Evolutionary conservation across 2,113 vertebrate species (phyloP), one percentile per base, ranked within the genome.

Genomic region (Condylura cristata): DNA sequence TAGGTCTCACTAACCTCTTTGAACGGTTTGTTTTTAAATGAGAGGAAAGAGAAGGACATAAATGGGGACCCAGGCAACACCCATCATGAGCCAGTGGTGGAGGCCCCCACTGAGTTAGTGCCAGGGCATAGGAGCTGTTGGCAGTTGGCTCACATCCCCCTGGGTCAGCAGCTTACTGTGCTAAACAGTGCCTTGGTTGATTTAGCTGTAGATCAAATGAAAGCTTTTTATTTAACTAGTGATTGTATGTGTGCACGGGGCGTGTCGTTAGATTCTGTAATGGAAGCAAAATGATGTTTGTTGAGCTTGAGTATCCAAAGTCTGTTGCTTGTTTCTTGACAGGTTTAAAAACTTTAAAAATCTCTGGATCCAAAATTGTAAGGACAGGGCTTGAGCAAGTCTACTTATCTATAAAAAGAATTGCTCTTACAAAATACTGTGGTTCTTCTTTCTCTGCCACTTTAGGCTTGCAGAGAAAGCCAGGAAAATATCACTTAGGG

Each of bases 211-310:
- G 75, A 66, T 81, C 86, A 89, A 51, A 95, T 95, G 92, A 96
- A 94, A 93, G 76, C 93, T 95, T 96, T 95, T 97, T 94, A 91
- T 97, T 96, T 93, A 70, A 61, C 89, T 66, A 6, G 12, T 22
- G 76, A 24, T 20, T 56, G 53, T 56, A 56, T 56, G 53, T 53
- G 51, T 53, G 51, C 22, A 28, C 22, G 39, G 34, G 58, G 16
- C 20, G 51, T 65, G 75, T 86, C 75, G 46, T 78, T 58, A 37
- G 63, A 66, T 70, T 41, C 61, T 94, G 17, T 61, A 81, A 91
- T 75, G 37, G 56, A 75, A 90, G 86, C 66, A 81, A 58, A 92
- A 58, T 81, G 87, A 24, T 71, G 83, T 91, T 94, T 87, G 48
- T 93, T 60, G 58, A 89, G 53, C 46, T 89, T 88, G 61, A 78